Conservation (phyloP, 2,888 invertebrate genomes). For the Lomographa bimaculata region DNA sequence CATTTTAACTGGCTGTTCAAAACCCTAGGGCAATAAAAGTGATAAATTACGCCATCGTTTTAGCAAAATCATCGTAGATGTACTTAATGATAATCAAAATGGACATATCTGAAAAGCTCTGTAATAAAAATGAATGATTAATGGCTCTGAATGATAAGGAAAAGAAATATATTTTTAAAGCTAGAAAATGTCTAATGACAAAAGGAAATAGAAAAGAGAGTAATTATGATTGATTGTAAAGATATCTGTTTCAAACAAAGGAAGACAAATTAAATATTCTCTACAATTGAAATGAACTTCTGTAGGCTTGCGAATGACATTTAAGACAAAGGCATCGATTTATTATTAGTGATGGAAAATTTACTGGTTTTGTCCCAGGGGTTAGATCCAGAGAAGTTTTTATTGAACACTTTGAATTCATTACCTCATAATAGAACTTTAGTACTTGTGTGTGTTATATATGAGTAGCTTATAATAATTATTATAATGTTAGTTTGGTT, state of each 20-base stretch:
- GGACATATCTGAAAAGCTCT: constrained; percentile 38
- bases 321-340: constrained; percentile 35
- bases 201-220: constrained; percentile 23
- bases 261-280: constrained; percentile 21
- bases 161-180: constrained; percentile 10
- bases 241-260: constrained; percentile 19
- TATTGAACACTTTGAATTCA: constrained; percentile 27
- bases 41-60: neutral
- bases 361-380: constrained; percentile 27
- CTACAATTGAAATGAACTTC: constrained; percentile 26
- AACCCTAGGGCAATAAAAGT: neutral
- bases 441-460: no score
- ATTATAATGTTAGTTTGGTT: no score
- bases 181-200: constrained; percentile 16
- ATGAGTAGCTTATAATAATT: no score
- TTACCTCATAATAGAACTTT: no score
- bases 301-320: constrained; percentile 28
- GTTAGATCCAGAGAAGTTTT: constrained; percentile 26
- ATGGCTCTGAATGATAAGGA: constrained; percentile 16
- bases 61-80: neutral
- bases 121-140: constrained; percentile 19
- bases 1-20: constrained; percentile 13
- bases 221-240: constrained; percentile 25
- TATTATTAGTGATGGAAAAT: constrained; percentile 34
- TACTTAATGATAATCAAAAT: constrained; percentile 11